Evolutionary conservation across 2,797 vertebrate genomes (phyloP).

Genomic region (Microhierax caerulescens): DNA sequence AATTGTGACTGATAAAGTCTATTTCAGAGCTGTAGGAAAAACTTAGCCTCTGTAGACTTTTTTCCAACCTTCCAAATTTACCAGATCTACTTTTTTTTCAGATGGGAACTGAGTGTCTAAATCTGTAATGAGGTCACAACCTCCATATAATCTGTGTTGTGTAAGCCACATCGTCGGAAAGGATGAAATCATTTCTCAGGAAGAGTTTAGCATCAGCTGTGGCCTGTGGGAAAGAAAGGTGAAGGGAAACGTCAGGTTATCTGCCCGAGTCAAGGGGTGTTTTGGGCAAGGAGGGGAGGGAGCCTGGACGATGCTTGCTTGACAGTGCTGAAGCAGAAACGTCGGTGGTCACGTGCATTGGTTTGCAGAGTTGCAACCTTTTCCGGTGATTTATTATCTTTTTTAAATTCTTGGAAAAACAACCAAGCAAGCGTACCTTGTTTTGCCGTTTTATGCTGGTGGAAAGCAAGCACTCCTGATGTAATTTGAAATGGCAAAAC

Average conservation of each 20-base stretch:
- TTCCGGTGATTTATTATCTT: neutral
- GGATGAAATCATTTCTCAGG: neutral
- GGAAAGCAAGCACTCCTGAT: neutral
- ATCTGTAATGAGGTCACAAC: neutral
- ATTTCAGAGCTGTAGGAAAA: neutral
- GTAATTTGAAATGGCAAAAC: neutral
- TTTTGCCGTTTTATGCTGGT: neutral
- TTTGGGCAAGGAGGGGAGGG: neutral
- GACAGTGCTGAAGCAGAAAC: neutral
- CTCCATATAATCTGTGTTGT: neutral
- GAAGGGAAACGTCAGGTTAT: neutral
- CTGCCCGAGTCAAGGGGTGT: neutral
- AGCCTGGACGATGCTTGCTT: neutral
- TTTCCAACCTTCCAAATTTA: neutral
- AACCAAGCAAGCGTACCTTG: neutral
- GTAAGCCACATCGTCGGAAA: neutral
- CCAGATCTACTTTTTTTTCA: neutral
- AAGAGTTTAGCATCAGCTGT: neutral
- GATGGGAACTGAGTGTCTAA: neutral
- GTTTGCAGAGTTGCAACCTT: neutral
- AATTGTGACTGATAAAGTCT: neutral
- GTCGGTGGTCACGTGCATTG: rapidly evolving
- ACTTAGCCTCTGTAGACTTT: neutral
- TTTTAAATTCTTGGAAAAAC: neutral
- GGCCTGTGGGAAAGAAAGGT: neutral